phyloP scores from a whole-genome alignment of 2,797 vertebrate species.

The Hyperoplus lanceolatus region DNA sequence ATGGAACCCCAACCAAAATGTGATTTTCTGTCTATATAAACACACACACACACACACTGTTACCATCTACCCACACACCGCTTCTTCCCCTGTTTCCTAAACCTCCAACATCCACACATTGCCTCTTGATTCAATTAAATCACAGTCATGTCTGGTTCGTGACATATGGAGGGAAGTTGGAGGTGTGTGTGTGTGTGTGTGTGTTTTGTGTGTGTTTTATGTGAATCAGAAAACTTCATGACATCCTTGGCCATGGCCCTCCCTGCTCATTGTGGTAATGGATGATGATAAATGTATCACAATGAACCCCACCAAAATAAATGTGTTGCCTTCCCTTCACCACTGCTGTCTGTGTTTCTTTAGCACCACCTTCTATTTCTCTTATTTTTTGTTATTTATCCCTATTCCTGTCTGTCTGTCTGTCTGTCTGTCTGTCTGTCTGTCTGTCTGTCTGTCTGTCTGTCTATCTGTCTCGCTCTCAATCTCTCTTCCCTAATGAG shows the following conservation, averaged over 20 bases:
- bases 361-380: neutral
- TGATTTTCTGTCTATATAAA: constrained; percentile 49
- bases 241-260: constrained; percentile 51
- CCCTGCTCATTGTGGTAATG: constrained; percentile 71
- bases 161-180: constrained; percentile 55
- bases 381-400: constrained; percentile 25
- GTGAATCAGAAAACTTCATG: constrained; percentile 60
- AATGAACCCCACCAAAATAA: constrained; percentile 44
- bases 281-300: constrained; percentile 31
- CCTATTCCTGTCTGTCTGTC: constrained; percentile 24
- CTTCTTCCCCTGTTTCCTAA: constrained; percentile 50
- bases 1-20: constrained; percentile 47
- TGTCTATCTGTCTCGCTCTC: constrained; percentile 61
- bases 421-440: constrained; percentile 46
- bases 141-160: constrained; percentile 57
- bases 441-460: constrained; percentile 41
- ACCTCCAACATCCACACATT: constrained; percentile 70
- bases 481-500: constrained; percentile 77
- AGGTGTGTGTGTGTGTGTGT: constrained; percentile 22
- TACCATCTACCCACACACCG: constrained; percentile 31
- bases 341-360: constrained; percentile 49
- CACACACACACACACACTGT: constrained; percentile 12
- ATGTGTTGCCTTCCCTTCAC: constrained; percentile 38
- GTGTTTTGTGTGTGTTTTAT: constrained; percentile 3
- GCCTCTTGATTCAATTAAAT: constrained; percentile 75